These are phyloP conservation scores for Sapajus apella DNA, from an alignment of 2,113 vertebrate species.

Conservation along the genomic window DNA sequence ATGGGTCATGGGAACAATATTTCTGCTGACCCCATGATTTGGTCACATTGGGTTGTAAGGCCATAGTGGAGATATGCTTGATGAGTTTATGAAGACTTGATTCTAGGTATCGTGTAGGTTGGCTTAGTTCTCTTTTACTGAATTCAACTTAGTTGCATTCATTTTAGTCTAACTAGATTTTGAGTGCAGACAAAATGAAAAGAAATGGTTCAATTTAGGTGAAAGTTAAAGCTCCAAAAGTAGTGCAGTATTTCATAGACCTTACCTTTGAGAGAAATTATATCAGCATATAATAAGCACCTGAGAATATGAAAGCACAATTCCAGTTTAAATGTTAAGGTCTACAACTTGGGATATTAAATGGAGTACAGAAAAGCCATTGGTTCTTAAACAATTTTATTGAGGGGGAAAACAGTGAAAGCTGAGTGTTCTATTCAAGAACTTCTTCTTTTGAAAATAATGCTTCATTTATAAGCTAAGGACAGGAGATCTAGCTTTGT, in stretches of 20 bases:
- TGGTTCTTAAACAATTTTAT: constrained; percentile 4
- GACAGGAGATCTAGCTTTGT: constrained; percentile 35
- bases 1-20: not conserved
- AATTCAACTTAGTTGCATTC: constrained; percentile 3
- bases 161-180: constrained; percentile 13
- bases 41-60: not conserved
- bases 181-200: constrained; percentile 1
- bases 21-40: not conserved
- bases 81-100: not conserved
- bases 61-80: not conserved
- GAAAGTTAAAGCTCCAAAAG: not conserved
- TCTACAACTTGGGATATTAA: not conserved
- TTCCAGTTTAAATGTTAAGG: not conserved
- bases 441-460: constrained; percentile 16
- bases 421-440: not conserved
- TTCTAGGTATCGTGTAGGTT: not conserved
- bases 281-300: not conserved
- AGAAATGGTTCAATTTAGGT: not conserved
- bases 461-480: not conserved
- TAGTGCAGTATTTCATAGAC: not conserved
- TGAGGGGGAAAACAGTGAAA: not conserved
- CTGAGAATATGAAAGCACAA: not conserved
- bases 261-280: constrained; percentile 35
- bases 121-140: not conserved
- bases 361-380: not conserved